A percentile compares a stretch with the other conserved stretches of the same genome.
Evolutionary conservation across 2,797 vertebrate species (phyloP).

Genomic region (Mycteria americana): DNA sequence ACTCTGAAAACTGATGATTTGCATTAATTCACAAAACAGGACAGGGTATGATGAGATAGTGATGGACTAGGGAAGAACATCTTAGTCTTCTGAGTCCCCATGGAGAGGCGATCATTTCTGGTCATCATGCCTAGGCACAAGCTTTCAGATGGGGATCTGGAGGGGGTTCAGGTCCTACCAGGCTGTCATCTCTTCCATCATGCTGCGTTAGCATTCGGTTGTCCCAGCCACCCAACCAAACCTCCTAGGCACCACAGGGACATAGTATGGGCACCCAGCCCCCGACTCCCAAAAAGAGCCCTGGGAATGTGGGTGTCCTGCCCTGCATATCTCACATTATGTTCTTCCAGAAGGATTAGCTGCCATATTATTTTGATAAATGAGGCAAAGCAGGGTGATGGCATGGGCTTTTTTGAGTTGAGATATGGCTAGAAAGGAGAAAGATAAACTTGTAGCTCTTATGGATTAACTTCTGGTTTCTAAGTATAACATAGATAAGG

Average conservation of each 20-base stretch:
- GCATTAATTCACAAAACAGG: background rate
- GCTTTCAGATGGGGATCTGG: background rate
- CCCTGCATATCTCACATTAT: background rate
- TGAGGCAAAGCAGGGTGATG: background rate
- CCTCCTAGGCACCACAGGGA: background rate
- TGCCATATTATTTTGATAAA: conserved; percentile 23
- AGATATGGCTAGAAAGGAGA: conserved; percentile 20
- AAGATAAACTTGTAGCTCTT: conserved; percentile 54
- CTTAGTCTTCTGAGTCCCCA: background rate
- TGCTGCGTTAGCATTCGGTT: accelerated
- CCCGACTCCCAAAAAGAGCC: background rate
- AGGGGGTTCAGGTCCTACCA: background rate
- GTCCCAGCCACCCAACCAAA: background rate
- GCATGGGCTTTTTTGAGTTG: background rate
- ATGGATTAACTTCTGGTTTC: conserved; percentile 27
- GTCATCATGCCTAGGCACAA: background rate
- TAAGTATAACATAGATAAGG: conserved; percentile 64
- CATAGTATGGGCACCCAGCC: background rate
- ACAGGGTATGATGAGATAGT: background rate
- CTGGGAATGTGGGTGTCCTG: background rate
- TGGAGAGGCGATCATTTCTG: background rate
- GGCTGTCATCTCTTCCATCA: background rate
- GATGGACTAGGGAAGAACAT: background rate
- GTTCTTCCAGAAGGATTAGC: background rate
- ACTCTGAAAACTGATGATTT: background rate